Conservation (phyloP, 2,113 vertebrate species). For the Hystrix cristata region DNA sequence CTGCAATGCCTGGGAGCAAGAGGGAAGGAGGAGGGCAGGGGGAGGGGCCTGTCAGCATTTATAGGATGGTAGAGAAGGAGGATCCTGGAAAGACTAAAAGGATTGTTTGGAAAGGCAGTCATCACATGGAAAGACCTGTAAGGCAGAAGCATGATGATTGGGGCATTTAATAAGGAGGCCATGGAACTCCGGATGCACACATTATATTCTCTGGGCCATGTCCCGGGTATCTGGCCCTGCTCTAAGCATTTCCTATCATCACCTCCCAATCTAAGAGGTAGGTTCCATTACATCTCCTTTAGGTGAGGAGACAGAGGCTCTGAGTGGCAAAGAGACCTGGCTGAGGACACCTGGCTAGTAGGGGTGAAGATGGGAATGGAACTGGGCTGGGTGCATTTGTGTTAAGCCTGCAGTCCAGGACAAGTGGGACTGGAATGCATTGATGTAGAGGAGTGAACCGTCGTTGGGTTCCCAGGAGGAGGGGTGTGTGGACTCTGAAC, state of each 20-base stretch:
- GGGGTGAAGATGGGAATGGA: neutral
- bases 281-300: neutral
- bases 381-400: neutral
- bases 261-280: neutral
- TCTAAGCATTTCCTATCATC: neutral
- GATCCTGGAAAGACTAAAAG: neutral
- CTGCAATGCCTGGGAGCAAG: neutral
- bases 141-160: rapidly evolving
- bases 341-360: neutral
- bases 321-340: neutral
- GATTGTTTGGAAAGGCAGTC: neutral
- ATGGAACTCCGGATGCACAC: too few species aligned
- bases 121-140: neutral
- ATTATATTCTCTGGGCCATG: rapidly evolving
- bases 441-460: neutral
- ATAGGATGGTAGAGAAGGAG: neutral
- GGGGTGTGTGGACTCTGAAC: neutral
- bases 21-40: neutral
- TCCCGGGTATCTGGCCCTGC: rapidly evolving
- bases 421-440: neutral
- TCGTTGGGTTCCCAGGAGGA: neutral
- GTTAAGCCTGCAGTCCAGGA: neutral
- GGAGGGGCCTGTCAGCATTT: too few species aligned
- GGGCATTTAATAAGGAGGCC: neutral
- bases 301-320: neutral